phyloP scores from a whole-genome alignment of 30 jellyfish, hydroid and myxozoan genomes.

The Pseudorhiza aurosa region DNA sequence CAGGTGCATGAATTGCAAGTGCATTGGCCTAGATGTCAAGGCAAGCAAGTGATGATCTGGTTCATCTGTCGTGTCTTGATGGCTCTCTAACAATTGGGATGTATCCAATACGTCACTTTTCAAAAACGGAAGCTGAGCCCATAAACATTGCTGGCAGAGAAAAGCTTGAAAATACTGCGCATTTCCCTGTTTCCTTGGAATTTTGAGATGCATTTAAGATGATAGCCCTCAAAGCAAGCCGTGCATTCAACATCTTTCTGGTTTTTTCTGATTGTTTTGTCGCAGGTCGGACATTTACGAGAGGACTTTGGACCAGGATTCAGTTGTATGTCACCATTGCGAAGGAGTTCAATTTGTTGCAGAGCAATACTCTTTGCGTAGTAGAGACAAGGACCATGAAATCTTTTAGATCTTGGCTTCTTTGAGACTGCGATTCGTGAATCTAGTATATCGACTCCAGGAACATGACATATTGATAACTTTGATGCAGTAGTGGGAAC shows the following conservation, averaged over 20 bases:
- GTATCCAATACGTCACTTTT: background rate
- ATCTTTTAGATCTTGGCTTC: too few species aligned
- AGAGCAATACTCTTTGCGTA: slow-evolving; percentile 41
- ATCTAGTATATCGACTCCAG: too few species aligned
- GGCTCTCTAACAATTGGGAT: background rate
- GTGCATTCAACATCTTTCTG: too few species aligned
- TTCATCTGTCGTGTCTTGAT: slow-evolving; percentile 5
- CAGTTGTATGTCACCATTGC: too few species aligned
- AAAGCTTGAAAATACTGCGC: background rate
- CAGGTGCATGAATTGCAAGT: slow-evolving; percentile 28
- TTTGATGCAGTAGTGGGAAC: too few species aligned
- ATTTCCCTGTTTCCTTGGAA: background rate
- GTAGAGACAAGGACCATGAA: too few species aligned
- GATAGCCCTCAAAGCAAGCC: too few species aligned
- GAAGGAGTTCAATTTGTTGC: slow-evolving; percentile 41
- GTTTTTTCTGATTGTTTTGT: too few species aligned
- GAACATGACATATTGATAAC: too few species aligned
- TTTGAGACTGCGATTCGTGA: too few species aligned
- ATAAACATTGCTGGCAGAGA: slow-evolving; percentile 3
- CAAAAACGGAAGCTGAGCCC: slow-evolving; percentile 8
- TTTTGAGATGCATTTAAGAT: slow-evolving; percentile 1
- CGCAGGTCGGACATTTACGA: too few species aligned
- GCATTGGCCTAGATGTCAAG: slow-evolving; percentile 17
- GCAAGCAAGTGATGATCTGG: slow-evolving; percentile 9
- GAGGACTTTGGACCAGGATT: too few species aligned